These are phyloP conservation scores for Pantherophis guttatus DNA, from an alignment of 2,113 vertebrate species.

Conservation along the genomic window DNA sequence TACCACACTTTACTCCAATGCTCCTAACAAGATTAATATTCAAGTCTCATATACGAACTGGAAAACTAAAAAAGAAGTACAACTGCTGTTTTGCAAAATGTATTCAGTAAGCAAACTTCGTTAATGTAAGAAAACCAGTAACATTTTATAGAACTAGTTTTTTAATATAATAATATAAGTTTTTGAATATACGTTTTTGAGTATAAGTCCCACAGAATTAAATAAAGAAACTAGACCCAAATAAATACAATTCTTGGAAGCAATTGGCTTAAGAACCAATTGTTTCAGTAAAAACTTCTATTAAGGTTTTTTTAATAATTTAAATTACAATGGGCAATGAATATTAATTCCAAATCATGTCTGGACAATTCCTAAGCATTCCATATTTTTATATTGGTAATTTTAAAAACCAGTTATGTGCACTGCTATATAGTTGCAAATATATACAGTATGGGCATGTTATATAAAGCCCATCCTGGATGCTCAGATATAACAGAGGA, in stretches of 20 bases:
- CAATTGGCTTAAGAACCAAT: constrained; percentile 15
- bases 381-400: neutral
- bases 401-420: neutral
- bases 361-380: neutral
- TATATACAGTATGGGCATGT: neutral
- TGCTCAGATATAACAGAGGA: neutral
- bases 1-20: neutral
- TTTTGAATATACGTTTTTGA: neutral
- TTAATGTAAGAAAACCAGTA: constrained; percentile 24
- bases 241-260: constrained; percentile 38
- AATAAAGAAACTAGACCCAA: constrained; percentile 32
- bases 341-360: neutral
- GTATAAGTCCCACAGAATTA: constrained; percentile 17
- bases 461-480: neutral
- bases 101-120: constrained; percentile 21
- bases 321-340: neutral
- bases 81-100: neutral
- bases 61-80: neutral
- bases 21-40: neutral
- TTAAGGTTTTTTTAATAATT: constrained; percentile 18
- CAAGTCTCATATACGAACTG: neutral
- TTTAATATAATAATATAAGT: neutral
- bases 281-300: constrained; percentile 5
- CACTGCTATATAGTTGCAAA: neutral
- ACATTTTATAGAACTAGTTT: neutral